A percentile compares a stretch with the other conserved stretches of the same genome.
These are phyloP conservation scores for Heliconius nattereri DNA, from an alignment of 1,140 invertebrate genomes.

Conservation along the genomic window DNA sequence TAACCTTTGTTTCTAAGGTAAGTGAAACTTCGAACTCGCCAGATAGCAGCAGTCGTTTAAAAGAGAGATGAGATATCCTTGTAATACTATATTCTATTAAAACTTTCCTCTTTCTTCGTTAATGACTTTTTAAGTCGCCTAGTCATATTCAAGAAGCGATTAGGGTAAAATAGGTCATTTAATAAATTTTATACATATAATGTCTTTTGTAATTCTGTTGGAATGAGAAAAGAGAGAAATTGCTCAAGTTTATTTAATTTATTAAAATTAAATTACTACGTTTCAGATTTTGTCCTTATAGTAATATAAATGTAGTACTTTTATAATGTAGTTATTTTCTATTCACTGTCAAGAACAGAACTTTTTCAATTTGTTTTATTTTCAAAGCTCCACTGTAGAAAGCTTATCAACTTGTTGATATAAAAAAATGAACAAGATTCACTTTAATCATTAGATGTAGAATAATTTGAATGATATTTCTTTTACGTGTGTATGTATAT, in stretches of 20 bases:
- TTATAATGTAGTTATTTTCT: neutral
- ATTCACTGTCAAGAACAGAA: neutral
- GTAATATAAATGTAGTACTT: neutral
- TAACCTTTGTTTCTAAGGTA: conserved; percentile 18
- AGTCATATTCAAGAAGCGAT: conserved; percentile 37
- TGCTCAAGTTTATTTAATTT: neutral
- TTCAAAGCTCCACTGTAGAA: neutral
- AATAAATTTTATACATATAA: conserved; percentile 28
- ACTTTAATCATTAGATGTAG: neutral
- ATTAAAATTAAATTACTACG: neutral
- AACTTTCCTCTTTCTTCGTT: conserved; percentile 42
- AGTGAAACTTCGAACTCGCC: conserved; percentile 32
- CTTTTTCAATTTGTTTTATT: too few species aligned
- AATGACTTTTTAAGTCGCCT: conserved; percentile 41
- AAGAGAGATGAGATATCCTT: conserved; percentile 32
- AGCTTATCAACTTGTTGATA: conserved; percentile 2
- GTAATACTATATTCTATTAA: conserved; percentile 43
- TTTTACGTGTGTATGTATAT: too few species aligned
- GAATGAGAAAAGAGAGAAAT: neutral
- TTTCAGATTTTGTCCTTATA: neutral
- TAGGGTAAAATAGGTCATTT: conserved; percentile 34
- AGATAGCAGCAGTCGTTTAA: conserved; percentile 33
- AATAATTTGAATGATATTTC: too few species aligned
- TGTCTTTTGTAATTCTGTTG: conserved; percentile 30
- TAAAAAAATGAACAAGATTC: neutral